Evolutionary conservation across 2,113 vertebrate species (phyloP), one percentile per base, ranked within the genome.

Genomic region (Patagioenas fasciata): DNA sequence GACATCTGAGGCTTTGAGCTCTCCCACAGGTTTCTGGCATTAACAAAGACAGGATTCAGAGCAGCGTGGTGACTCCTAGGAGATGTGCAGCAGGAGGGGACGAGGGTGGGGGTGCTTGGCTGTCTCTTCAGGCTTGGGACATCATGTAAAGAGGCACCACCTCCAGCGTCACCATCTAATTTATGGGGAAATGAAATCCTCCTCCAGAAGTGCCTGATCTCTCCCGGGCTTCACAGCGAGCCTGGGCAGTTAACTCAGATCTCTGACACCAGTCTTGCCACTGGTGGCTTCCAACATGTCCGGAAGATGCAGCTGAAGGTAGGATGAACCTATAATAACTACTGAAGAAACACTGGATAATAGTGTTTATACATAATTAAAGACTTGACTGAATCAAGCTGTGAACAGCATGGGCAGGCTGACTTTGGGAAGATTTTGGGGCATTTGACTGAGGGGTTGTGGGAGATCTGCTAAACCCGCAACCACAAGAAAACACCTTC

Each of bases 31-130:
- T 44, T 73, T 25, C 36, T 91, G 71, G 28, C 58, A 24, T 24
- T 36, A 56, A 15, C 19, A 21, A 38, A 50, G 44, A 5, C 6
- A 25, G 11, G 34, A 34, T 42, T 89, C 13, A 11, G 79, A 28
- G 44, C 2, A 31, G 16, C 6, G 4, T 0, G 1, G 18, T 21
- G 58, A 20, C 62, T 88, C 47, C 44, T 26, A 10, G 13, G 48
- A 44, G 26, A 20, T 53, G 62, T 25, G 26, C 36, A 7, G 6
- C 2, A 4, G 67, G 66, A 62, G 73, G 61, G 40, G 42, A 26
- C 2, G 11, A 75, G 32, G 48, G 7, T 7, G 15, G 3, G 1
- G 12, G 16, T 56, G 25, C 28, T 66, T 19, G 15, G 11, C n/a
- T 62, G 38, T 74, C 40, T 34, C 69, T 62, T 69, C n/a, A 48